phyloP scores from a whole-genome alignment of 2,113 vertebrate species.

The Murina feae region DNA sequence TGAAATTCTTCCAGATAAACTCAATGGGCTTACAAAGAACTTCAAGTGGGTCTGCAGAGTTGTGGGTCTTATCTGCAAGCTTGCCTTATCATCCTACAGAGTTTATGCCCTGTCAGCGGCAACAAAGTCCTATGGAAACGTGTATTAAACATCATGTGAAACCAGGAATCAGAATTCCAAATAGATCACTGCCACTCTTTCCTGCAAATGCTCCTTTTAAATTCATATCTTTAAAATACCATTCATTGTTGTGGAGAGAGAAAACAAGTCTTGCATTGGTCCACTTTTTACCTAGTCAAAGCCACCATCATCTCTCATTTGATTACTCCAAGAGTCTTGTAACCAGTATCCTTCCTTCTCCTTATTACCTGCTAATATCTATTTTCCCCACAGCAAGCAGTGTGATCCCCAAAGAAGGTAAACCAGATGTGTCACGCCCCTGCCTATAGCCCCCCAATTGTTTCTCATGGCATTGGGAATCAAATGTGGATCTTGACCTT shows the following conservation, averaged over 20 bases:
- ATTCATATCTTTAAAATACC: background rate
- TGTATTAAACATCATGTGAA: background rate
- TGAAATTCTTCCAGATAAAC: constrained; percentile 19
- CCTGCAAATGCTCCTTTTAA: background rate
- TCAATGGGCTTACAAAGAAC: constrained; percentile 55
- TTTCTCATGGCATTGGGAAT: background rate
- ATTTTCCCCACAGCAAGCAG: background rate
- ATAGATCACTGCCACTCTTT: background rate
- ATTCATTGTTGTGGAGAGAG: background rate
- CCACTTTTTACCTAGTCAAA: background rate
- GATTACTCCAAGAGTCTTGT: background rate
- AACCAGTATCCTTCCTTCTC: background rate
- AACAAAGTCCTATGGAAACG: background rate
- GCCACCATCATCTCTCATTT: background rate
- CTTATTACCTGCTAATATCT: background rate
- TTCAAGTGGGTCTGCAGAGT: constrained; percentile 13
- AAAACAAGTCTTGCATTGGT: background rate
- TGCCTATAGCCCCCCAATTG: background rate
- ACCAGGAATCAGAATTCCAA: background rate
- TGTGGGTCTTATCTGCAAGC: background rate
- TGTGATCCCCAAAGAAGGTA: background rate
- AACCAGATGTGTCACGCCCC: background rate
- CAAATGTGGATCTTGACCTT: background rate
- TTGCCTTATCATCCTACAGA: background rate
- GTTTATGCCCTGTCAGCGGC: background rate